phyloP scores from a whole-genome alignment of 2,888 invertebrate species.

The Caenorhabditis sulstoni region DNA sequence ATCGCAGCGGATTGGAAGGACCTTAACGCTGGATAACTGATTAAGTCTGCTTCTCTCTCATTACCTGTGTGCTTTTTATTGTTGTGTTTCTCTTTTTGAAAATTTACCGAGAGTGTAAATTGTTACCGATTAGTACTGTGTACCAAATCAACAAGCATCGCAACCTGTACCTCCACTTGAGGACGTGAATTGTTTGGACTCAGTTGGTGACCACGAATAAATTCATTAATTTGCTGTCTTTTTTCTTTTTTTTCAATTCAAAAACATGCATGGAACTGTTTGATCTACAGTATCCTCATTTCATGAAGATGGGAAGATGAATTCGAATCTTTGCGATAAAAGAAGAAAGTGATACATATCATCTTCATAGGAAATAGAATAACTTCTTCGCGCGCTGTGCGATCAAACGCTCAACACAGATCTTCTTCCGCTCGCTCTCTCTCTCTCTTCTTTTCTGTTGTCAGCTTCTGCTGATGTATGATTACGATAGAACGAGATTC shows the following conservation, averaged over 20 bases:
- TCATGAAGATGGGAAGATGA: constrained; percentile 39
- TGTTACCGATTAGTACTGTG: constrained; percentile 42
- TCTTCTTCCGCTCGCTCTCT: constrained; percentile 18
- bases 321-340: not conserved
- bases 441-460: constrained; percentile 24
- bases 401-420: constrained; percentile 58
- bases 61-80: not conserved
- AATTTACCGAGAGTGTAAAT: constrained; percentile 33
- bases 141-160: constrained; percentile 23
- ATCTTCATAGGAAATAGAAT: constrained; percentile 33
- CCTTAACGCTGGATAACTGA: constrained; percentile 53
- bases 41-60: constrained; percentile 37
- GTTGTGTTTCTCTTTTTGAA: not conserved
- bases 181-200: constrained; percentile 27
- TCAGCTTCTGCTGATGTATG: constrained; percentile 44
- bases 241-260: not conserved
- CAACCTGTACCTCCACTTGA: constrained; percentile 9
- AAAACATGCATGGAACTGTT: constrained; percentile 2
- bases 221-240: constrained; percentile 7
- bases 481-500: constrained; percentile 53
- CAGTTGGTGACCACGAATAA: constrained; percentile 31
- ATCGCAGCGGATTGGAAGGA: constrained; percentile 55
- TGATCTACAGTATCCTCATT: constrained; percentile 17
- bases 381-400: constrained; percentile 8
- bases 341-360: constrained; percentile 46